A percentile compares a stretch with the other conserved stretches of the same genome.
Conservation (phyloP, 1,140 invertebrate genomes). For the Aporrectodea caliginosa region DNA sequence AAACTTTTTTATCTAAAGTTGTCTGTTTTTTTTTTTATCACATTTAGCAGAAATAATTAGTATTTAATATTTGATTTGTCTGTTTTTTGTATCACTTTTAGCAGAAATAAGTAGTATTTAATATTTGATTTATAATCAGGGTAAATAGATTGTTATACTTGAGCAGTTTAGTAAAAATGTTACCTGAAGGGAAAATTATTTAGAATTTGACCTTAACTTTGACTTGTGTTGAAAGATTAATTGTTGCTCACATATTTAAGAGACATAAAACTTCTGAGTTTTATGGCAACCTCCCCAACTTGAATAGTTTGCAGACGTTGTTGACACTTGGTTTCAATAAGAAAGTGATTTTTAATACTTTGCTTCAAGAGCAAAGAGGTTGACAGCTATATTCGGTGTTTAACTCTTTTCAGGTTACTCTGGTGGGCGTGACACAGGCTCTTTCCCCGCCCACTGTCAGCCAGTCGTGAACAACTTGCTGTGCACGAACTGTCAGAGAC, state of each 20-base stretch:
- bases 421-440: neutral
- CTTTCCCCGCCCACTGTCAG: neutral
- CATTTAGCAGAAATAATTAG: neutral
- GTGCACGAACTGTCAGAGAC: neutral
- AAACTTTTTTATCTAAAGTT: neutral
- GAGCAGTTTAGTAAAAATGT: neutral
- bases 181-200: neutral
- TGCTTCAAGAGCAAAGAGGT: neutral
- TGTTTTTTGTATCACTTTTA: neutral
- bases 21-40: neutral
- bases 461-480: neutral
- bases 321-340: no score
- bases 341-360: neutral
- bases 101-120: neutral
- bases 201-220: neutral
- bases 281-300: no score
- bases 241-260: neutral
- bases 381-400: neutral
- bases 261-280: neutral
- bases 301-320: no score
- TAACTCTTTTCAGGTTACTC: no score
- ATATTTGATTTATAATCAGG: neutral
- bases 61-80: neutral
- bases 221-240: neutral
- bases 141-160: neutral